Evolutionary conservation across 2,797 vertebrate species (phyloP).

Genomic region (Geotrypetes seraphini): DNA sequence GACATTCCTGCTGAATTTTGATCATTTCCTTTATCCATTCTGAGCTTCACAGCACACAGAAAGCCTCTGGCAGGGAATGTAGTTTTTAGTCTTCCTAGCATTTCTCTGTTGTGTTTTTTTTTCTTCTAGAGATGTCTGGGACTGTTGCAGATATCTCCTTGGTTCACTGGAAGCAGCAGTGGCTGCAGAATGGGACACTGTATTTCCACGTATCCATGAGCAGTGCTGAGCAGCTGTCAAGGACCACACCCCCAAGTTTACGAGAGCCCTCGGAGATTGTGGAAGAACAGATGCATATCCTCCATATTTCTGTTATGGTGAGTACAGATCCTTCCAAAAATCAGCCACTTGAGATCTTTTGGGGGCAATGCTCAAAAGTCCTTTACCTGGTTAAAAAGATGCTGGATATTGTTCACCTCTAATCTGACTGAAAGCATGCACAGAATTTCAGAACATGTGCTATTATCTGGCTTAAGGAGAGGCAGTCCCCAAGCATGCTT

Average conservation of each 20-base stretch:
- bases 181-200: slow-evolving; percentile 93
- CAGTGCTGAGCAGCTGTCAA: slow-evolving; percentile 67
- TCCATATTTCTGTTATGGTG: slow-evolving; percentile 96
- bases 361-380: neutral
- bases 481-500: too few relatives aligned
- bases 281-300: slow-evolving; percentile 90
- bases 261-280: slow-evolving; percentile 78
- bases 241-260: slow-evolving; percentile 68
- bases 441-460: too few relatives aligned
- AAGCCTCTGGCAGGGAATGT: too few relatives aligned
- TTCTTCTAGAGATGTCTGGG: slow-evolving; percentile 84
- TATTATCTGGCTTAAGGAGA: too few relatives aligned
- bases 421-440: too few relatives aligned
- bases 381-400: too few relatives aligned
- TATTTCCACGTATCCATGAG: slow-evolving; percentile 92
- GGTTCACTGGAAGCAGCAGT: slow-evolving; percentile 97
- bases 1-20: too few relatives aligned
- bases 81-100: too few relatives aligned
- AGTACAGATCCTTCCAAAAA: slow-evolving; percentile 26
- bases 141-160: slow-evolving; percentile 82
- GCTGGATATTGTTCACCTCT: too few relatives aligned
- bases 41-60: too few relatives aligned
- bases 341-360: accelerated
- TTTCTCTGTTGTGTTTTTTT: too few relatives aligned
- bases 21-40: too few relatives aligned